These are phyloP conservation scores for Drosophila atroscutellata DNA, from an alignment of 2,888 invertebrate genomes.

Conservation along the genomic window DNA sequence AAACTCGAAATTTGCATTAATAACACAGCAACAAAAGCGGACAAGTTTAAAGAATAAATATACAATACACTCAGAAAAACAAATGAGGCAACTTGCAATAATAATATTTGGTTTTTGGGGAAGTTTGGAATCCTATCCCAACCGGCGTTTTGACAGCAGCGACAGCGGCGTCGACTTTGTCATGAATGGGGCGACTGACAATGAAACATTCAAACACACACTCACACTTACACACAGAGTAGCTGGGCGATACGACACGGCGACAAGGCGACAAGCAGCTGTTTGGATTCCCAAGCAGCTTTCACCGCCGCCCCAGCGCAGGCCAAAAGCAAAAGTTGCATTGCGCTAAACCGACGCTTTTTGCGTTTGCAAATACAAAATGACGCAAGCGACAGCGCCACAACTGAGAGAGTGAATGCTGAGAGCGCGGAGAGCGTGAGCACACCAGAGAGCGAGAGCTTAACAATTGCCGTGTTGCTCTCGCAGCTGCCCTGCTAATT, in stretches of 20 bases:
- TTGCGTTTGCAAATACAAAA: slow-evolving; percentile 68
- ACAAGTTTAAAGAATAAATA: slow-evolving; percentile 4
- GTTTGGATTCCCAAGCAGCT: slow-evolving; percentile 79
- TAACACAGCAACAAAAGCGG: background rate
- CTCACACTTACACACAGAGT: background rate
- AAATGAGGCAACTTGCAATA: slow-evolving; percentile 7
- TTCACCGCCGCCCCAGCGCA: slow-evolving; percentile 70
- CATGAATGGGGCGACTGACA: slow-evolving; percentile 76
- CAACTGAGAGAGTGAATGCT: slow-evolving; percentile 35
- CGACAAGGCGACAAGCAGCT: slow-evolving; percentile 74
- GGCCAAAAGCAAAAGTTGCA: slow-evolving; percentile 56
- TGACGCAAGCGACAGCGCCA: slow-evolving; percentile 71
- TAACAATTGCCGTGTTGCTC: slow-evolving; percentile 25
- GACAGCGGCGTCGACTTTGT: slow-evolving; percentile 35
- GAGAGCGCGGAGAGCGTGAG: slow-evolving; percentile 22
- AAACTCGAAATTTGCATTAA: background rate
- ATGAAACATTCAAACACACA: slow-evolving; percentile 64
- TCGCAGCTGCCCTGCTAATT: slow-evolving; percentile 63
- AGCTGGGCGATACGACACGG: slow-evolving; percentile 43
- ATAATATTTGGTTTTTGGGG: slow-evolving; percentile 4
- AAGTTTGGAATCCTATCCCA: slow-evolving; percentile 77
- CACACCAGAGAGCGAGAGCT: slow-evolving; percentile 13
- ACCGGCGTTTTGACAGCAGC: slow-evolving; percentile 72
- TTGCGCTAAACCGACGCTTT: slow-evolving; percentile 23
- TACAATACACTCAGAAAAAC: slow-evolving; percentile 22